These are phyloP conservation scores for Turdus rufiventris DNA, from an alignment of 2,113 vertebrate genomes.

Conservation along the genomic window DNA sequence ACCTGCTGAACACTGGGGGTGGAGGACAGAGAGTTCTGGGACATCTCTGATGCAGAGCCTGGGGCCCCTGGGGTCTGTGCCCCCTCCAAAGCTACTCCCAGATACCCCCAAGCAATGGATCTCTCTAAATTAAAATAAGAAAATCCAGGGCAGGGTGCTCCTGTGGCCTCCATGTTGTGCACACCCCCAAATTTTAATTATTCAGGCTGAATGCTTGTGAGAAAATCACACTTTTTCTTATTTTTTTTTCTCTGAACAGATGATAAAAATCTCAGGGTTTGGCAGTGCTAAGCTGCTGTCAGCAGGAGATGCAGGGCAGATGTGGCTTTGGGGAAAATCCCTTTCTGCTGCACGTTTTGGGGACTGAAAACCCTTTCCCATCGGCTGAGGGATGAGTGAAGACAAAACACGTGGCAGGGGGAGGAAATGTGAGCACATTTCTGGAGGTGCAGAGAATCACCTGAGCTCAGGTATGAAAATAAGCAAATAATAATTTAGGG, in stretches of 20 bases:
- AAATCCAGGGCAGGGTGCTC: background rate
- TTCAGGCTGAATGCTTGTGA: background rate
- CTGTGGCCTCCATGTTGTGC: background rate
- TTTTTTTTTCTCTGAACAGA: background rate
- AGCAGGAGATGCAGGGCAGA: background rate
- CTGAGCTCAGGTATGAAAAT: background rate
- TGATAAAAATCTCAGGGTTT: background rate
- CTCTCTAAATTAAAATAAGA: background rate
- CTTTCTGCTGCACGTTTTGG: background rate
- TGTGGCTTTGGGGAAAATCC: background rate
- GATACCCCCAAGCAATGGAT: background rate
- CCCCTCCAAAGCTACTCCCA: background rate
- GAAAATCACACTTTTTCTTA: background rate
- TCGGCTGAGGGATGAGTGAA: background rate
- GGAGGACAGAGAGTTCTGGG: background rate
- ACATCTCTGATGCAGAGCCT: background rate
- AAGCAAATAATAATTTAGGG: fast-evolving
- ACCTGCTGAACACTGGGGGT: background rate
- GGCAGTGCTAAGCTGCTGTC: background rate
- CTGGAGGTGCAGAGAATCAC: background rate
- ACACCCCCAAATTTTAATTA: background rate
- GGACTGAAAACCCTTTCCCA: background rate
- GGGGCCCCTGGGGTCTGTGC: fast-evolving
- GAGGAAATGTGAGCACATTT: background rate
- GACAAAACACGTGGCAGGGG: background rate